Evolutionary conservation across 2,113 vertebrate genomes (phyloP), one percentile per base, ranked within the genome.

Genomic region (Himantopus leucocephalus): DNA sequence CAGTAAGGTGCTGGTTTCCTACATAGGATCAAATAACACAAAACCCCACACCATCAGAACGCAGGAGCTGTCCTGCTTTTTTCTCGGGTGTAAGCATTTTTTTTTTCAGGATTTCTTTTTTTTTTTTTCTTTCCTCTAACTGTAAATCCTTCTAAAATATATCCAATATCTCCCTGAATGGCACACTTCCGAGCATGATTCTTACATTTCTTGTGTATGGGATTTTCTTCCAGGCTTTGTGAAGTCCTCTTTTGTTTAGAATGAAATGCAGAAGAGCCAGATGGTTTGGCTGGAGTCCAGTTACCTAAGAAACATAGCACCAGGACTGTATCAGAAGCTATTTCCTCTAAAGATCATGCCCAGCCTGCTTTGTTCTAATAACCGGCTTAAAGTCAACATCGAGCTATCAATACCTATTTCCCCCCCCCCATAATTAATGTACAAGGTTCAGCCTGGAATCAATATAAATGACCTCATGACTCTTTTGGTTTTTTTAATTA

Each of bases 241-340:
- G 83, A 90, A 94, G 94, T 85, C 74, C 60, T 86, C 96, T 96
- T 97, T 93, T 37, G 37, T 92, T 96, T 95, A 96, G 93, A 95
- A 94, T 82, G 78, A 97, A 96, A 93, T 86, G 75, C 78, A 96
- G 97, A 96, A 93, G 91, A 96, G 89, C 94, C 92, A 96, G 94
- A 95, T 97, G 95, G 95, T 96, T 97, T 95, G 91, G 92, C 92
- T 6, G 5, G 88, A 90, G 90, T 91, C 88, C 91, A 94, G 76
- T 94, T 97, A 95, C 93, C 92, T 96, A 90, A 97, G 95, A 94
- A 97, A 93, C 63, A 1, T 52, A 84, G 55, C 77, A 75, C 75
- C 79, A 77, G 63, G 75, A 91, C 88, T 86, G 71, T 94, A 89
- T 94, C 92, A 96, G 84, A 94, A 94, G 43, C 45, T 92, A 56